Evolutionary conservation across 2,113 vertebrate genomes (phyloP), one percentile per base, ranked within the genome.

Genomic region (Ptilonorhynchus violaceus): DNA sequence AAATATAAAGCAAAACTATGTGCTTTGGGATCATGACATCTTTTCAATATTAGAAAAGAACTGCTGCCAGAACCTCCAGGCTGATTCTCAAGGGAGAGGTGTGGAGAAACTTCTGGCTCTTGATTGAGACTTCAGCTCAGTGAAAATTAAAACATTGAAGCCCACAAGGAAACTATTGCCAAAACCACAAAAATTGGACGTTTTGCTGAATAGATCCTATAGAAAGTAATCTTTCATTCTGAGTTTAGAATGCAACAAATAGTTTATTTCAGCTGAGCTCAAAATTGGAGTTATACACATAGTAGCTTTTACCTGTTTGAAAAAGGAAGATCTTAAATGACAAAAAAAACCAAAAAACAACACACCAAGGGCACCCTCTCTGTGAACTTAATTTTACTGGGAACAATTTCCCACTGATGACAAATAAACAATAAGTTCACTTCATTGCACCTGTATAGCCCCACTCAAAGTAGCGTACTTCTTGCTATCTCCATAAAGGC

Each of bases 61-160:
- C 68, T 49, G 80, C 63, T 96, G 95, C 96, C 92, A 96, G 83
- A 92, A 73, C 77, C 74, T 95, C 69, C 70, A 67, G 68, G 53
- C 64, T 97, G 88, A 88, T 82, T 91, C 93, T 96, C 93, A 49
- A 49, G 93, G 80, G 90, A 85, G 94, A 91, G 77, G 47, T 93
- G 80, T 93, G 89, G 93, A 90, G 93, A 96, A 85, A 95, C 66
- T 93, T 97, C 95, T 94, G 91, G 94, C 95, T 96, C 95, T 92
- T 92, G 75, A 89, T 41, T 94, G 81, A 96, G 94, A 85, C 80
- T 97, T 94, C 91, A 56, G 49, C 89, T 96, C 93, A 85, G 90
- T 89, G 78, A 92, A 98, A 96, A 74, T 88, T 95, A 94, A 96
- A 95, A 68, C 78, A 62, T 42, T 77, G 90, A 97, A 98, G 72